Base-by-base conservation (phyloP, 2,888 invertebrate genomes). In the Acleris literana region DNA sequence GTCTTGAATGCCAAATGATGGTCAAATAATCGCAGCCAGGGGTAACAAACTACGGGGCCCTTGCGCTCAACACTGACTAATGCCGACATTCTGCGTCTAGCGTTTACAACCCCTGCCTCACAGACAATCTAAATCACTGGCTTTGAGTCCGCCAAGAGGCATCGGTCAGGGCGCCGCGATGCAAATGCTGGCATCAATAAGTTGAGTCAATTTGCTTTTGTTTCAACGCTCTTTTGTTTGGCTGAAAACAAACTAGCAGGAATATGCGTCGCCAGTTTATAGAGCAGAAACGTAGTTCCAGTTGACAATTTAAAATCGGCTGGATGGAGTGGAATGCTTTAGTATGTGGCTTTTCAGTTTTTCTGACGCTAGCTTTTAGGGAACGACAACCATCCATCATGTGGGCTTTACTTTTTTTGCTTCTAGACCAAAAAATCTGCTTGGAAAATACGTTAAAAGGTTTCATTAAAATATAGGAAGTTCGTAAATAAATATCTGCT, bases 1-100 rank as follows among this genome's bases (percentile, higher is more conserved):
- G 76, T 66, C 60, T 68, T 72, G 83, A 82, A 83, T 84, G 76
- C 80, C 80, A 80, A 82, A 82, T 78, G 76, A 77, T 83, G 81
- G 79, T 81, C 84, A 81, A 85, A 85, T 85, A 84, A 85, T 85
- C 75, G 78, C 75, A 76, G 76, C 81, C 84, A 79, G 78, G 79
- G 77, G 79, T 80, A 82, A 85, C 84, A 84, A 83, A 87, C 78
- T 76, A 72, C 71, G 70, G 78, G 72, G 68, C 74, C 75, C 71
- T 63, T 71, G 74, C 71, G 56, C 73, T 72, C 64, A 78, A 76
- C 79, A 77, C 78, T 83, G 84, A 85, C 73, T 82, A 82, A 85
- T 85, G 81, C 73, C 70, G 72, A 79, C 77, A 77, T 79, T 76
- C 70, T 72, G 70, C 67, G 67, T 64, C 73, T 72, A 72, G 70